A percentile compares a stretch with the other conserved stretches of the same genome.
These are phyloP conservation scores for Galeopsomyia nigrocyanea DNA, from an alignment of 2,888 invertebrate species.

Conservation along the genomic window DNA sequence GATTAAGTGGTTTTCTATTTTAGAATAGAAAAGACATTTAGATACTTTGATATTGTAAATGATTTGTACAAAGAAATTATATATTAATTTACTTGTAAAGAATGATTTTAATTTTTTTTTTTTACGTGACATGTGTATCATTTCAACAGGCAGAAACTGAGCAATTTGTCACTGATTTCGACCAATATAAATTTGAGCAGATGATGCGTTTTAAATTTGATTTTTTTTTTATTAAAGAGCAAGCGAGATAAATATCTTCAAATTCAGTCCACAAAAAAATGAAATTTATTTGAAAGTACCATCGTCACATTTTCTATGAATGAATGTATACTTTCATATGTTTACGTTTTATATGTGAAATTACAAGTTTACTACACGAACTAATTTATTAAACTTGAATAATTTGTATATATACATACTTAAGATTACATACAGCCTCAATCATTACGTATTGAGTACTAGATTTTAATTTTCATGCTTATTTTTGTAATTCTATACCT, in stretches of 20 bases:
- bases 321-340: too few species aligned
- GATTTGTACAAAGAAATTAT: constrained; percentile 46
- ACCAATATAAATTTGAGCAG: too few species aligned
- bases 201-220: too few species aligned
- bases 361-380: constrained; percentile 7
- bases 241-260: too few species aligned
- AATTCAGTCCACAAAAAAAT: too few species aligned
- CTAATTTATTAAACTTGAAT: constrained; percentile 31
- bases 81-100: constrained; percentile 43
- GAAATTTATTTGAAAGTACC: too few species aligned
- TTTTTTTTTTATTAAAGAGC: too few species aligned
- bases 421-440: constrained; percentile 39
- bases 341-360: too few species aligned
- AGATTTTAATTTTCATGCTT: constrained; percentile 43
- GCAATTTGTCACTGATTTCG: too few species aligned
- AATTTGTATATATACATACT: constrained; percentile 48
- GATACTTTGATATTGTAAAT: constrained; percentile 42
- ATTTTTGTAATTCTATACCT: too few species aligned
- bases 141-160: too few species aligned
- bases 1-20: constrained; percentile 13
- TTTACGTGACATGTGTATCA: constrained; percentile 17
- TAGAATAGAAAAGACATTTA: constrained; percentile 22
- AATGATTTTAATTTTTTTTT: constrained; percentile 26
- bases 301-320: too few species aligned
- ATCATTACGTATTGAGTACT: constrained; percentile 27